Evolutionary conservation across 2,113 vertebrate genomes (phyloP).

Genomic region (Leucoraja erinaceus): DNA sequence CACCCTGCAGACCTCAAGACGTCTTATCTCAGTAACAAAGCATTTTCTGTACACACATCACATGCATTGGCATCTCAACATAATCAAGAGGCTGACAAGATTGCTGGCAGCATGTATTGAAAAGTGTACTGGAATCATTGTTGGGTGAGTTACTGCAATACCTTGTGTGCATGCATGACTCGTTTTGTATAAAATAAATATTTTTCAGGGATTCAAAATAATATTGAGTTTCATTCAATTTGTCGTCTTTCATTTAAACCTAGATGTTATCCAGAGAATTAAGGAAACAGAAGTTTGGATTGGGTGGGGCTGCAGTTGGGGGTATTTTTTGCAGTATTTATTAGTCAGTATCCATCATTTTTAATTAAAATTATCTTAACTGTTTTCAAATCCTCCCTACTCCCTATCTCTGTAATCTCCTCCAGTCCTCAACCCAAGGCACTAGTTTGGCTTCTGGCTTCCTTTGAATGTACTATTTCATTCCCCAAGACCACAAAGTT

Average conservation of each 20-base stretch:
- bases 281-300: not conserved
- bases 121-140: not conserved
- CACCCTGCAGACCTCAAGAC: not conserved
- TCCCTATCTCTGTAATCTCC: not conserved
- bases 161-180: not conserved
- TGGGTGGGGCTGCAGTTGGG: no score
- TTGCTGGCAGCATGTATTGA: not conserved
- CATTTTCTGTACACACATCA: not conserved
- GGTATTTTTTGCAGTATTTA: not conserved
- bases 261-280: not conserved
- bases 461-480: no score
- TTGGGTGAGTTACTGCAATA: not conserved
- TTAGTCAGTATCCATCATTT: not conserved
- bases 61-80: not conserved
- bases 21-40: not conserved
- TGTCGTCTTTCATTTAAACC: not conserved
- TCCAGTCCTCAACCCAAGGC: no score
- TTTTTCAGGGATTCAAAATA: not conserved
- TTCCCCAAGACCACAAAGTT: no score
- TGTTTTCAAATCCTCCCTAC: not conserved
- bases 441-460: no score
- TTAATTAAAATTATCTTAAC: not conserved
- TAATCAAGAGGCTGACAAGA: not conserved
- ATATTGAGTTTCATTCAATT: not conserved
- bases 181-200: not conserved